phyloP scores from a whole-genome alignment of 2,113 vertebrate species.

The Corythornis cristatus region DNA sequence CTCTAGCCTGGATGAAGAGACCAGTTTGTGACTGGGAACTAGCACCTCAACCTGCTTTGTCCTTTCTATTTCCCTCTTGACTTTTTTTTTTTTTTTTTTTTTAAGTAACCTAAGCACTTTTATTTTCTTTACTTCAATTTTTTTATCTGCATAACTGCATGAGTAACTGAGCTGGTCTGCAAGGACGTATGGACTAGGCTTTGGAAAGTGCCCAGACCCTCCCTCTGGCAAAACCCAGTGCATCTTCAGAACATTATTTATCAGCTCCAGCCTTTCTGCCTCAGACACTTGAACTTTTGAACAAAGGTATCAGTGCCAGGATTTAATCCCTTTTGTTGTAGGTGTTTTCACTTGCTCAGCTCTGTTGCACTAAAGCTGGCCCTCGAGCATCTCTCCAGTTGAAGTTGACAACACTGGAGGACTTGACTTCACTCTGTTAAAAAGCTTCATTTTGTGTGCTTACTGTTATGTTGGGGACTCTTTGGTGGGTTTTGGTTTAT shows the following conservation, averaged over 20 bases:
- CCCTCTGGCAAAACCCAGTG: background rate
- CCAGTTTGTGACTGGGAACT: background rate
- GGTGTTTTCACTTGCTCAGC: background rate
- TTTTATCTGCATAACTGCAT: background rate
- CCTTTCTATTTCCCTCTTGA: background rate
- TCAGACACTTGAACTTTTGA: background rate
- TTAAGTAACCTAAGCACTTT: background rate
- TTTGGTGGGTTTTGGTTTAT: constrained; percentile 69
- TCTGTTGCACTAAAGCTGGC: background rate
- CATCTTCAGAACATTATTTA: background rate
- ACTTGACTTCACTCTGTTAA: constrained; percentile 3
- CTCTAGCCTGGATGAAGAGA: background rate
- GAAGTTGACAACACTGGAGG: background rate
- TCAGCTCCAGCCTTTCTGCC: background rate
- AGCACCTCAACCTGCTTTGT: background rate
- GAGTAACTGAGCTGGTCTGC: background rate
- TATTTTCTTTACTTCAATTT: constrained; percentile 3
- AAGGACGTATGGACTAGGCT: background rate
- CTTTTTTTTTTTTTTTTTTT: background rate
- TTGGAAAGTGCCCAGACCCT: background rate
- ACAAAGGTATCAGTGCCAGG: background rate
- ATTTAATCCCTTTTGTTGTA: constrained; percentile 51
- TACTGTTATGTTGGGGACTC: constrained; percentile 70
- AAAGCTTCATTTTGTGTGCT: constrained; percentile 47
- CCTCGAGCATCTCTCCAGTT: background rate